Percentiles rank a stretch among this genome's conserved stretches.
Evolutionary conservation across 1,140 invertebrate species (phyloP).

Genomic region (Drusus annulatus): DNA sequence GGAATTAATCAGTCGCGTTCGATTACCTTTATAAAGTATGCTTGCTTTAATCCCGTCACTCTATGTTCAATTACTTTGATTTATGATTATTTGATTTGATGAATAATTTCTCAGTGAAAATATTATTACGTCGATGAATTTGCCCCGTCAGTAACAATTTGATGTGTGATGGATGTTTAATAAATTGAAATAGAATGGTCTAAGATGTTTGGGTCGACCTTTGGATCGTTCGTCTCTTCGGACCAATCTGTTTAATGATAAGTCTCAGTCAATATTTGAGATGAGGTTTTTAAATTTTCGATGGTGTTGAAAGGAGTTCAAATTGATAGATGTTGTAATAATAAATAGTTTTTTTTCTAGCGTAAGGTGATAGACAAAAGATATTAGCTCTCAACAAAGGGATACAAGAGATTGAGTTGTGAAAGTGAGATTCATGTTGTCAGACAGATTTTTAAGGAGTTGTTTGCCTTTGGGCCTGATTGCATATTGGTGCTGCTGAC

Average conservation of each 20-base stretch:
- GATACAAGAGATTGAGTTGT: no score
- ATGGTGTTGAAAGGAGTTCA: background rate
- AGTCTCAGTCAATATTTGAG: conserved; percentile 4
- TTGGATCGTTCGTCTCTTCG: background rate
- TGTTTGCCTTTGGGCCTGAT: no score
- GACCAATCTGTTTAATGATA: conserved; percentile 14
- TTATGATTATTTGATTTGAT: conserved; percentile 20
- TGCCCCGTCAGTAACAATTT: conserved; percentile 18
- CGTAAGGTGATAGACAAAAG: no score
- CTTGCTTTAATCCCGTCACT: background rate
- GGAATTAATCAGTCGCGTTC: no score
- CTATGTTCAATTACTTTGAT: conserved; percentile 12
- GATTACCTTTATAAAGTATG: no score
- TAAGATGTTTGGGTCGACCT: background rate
- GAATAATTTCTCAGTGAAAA: conserved; percentile 21
- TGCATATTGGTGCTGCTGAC: no score
- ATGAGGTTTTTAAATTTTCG: background rate
- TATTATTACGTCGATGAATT: conserved; percentile 13
- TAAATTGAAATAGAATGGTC: conserved; percentile 21
- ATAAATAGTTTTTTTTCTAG: background rate
- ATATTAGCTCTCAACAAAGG: no score
- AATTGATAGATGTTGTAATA: background rate
- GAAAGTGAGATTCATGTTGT: no score
- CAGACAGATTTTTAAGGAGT: no score
- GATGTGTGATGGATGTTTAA: conserved; percentile 10